Conservation (phyloP, 2,888 invertebrate species). For the Sesamia inferens region DNA sequence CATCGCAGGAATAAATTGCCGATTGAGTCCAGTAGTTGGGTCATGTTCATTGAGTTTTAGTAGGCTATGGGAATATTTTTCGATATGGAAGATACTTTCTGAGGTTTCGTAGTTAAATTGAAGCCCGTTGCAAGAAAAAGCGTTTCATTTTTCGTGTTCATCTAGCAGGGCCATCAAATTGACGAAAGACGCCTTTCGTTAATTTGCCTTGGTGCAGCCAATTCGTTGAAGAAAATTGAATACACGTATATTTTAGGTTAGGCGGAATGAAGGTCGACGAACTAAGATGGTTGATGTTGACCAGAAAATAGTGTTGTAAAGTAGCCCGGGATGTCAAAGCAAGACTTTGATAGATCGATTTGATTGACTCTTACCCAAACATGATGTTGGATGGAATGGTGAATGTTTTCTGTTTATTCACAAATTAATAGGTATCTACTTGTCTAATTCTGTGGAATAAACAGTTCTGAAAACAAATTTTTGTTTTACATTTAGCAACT, state of each 20-base stretch:
- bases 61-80: neutral
- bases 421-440: constrained; percentile 15
- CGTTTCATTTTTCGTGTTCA: no score
- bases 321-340: constrained; percentile 28
- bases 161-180: no score
- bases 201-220: no score
- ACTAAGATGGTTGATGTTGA: constrained; percentile 3
- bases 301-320: constrained; percentile 28
- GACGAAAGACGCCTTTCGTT: no score
- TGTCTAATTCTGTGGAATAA: neutral
- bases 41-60: constrained; percentile 12
- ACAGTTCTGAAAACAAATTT: constrained; percentile 9
- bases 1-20: constrained; percentile 33
- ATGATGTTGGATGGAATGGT: constrained; percentile 9
- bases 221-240: no score
- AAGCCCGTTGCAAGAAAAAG: neutral
- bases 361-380: constrained; percentile 40
- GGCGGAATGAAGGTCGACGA: constrained; percentile 4
- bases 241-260: no score
- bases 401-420: constrained; percentile 26
- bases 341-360: constrained; percentile 33
- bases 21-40: constrained; percentile 28
- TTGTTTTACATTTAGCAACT: neutral
- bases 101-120: neutral
- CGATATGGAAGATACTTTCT: neutral